A percentile compares a stretch with the other conserved stretches of the same genome.
Evolutionary conservation across 2,888 invertebrate species (phyloP).

Genomic region (Pachydiplax longipennis): DNA sequence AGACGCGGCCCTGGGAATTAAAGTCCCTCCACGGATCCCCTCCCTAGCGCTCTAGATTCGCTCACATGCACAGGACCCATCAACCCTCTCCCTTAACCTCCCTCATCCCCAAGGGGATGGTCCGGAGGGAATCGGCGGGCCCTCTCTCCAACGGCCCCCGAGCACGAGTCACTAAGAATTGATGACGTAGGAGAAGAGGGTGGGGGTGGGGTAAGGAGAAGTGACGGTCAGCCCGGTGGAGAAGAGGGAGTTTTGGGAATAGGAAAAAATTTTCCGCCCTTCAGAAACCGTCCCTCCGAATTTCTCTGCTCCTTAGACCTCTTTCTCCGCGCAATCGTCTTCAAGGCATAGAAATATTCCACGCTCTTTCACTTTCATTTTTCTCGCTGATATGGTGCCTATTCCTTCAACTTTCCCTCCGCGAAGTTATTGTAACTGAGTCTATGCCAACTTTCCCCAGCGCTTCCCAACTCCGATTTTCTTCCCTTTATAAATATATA

Average conservation of each 20-base stretch:
- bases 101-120: slow-evolving; percentile 25
- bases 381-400: neutral
- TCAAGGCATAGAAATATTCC: neutral
- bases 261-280: slow-evolving; percentile 12
- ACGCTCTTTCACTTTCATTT: neutral
- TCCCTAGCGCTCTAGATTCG: neutral
- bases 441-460: neutral
- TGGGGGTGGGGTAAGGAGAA: slow-evolving; percentile 59
- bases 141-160: neutral
- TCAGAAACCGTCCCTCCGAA: slow-evolving; percentile 11
- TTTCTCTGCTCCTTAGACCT: neutral
- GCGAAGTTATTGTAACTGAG: neutral
- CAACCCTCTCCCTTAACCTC: neutral
- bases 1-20: slow-evolving; percentile 46
- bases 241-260: neutral
- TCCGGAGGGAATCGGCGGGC: slow-evolving; percentile 1
- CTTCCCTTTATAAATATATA: neutral
- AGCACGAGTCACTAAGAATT: slow-evolving; percentile 39
- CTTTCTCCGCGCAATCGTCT: neutral
- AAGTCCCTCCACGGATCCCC: neutral
- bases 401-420: neutral
- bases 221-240: slow-evolving; percentile 54
- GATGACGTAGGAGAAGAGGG: slow-evolving; percentile 6
- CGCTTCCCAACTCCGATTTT: neutral
- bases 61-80: slow-evolving; percentile 1